Evolutionary conservation across 92 coral and sea anemone genomes (phyloP), one percentile per base, ranked within the genome.

Genomic region (Epizoanthus stellaris): DNA sequence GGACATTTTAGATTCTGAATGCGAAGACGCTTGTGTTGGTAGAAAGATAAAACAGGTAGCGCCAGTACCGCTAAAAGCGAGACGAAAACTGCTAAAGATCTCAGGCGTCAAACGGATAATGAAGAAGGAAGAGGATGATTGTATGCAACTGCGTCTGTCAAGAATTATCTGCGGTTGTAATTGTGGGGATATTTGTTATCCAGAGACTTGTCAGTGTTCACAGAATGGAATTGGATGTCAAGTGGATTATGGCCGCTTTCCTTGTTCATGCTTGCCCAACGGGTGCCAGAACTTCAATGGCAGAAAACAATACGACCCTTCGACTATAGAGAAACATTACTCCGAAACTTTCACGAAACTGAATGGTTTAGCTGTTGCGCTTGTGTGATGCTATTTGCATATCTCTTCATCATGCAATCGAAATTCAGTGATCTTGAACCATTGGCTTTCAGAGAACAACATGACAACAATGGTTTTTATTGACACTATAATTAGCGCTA

Each of bases 191-290:
- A 76, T 82, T 19, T 96, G 99, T 81, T 95, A 89, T 36, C 97
- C 99, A 52, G 88, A 92, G 77, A 94, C 98, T 34, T 96, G 99
- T 70, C 93, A 92, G 81, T 96, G 99, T 85, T 90, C 90, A 73
- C 86, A 94, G 34, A 96, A 95, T 88, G 99, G 98, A 62, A 94
- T 96, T 16, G 95, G 93, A 20, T 96, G 99, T 80, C 99, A 96
- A 63, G 99, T 94, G 36, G 99, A 96, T 82, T 95, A 94, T 69
- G 99, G 99, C 4, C 93, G 95, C 34, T 96, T 95, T 82, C 99
- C 99, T 2, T 96, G 99, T 64, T 94, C 98, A 15, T 96, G 99
- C 88, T 93, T 84, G 59, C 91, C 91, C 57, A 91, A 90, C 67
- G 90, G 94, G 63, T 96, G 99, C 68, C 90, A 94, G 67, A 96